These are phyloP conservation scores for Limonius californicus DNA, from an alignment of 1,140 invertebrate species.

Conservation along the genomic window DNA sequence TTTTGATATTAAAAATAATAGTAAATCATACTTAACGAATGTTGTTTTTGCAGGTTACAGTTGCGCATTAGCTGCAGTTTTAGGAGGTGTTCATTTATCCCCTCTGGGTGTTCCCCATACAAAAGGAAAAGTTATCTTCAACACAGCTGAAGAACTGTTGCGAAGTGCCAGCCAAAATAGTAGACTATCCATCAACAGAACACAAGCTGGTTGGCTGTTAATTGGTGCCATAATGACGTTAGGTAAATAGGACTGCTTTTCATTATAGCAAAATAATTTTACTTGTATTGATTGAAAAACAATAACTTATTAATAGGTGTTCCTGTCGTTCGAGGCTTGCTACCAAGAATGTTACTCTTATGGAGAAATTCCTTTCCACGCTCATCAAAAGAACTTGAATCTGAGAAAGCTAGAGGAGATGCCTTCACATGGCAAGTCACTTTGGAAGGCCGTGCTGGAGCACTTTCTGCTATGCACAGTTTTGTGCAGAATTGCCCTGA, in stretches of 20 bases:
- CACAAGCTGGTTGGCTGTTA: conserved; percentile 95
- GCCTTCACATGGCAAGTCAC: conserved; percentile 99
- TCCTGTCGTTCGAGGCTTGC: conserved; percentile 81
- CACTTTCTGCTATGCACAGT: conserved; percentile 91
- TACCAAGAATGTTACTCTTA: conserved; percentile 88
- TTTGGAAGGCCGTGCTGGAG: conserved; percentile 92
- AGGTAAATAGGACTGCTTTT: no score
- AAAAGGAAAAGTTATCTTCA: conserved; percentile 95
- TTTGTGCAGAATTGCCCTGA: conserved; percentile 89
- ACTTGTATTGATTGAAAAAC: no score
- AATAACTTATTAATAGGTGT: conserved; percentile 65
- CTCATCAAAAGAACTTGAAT: conserved; percentile 92
- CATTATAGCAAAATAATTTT: background rate
- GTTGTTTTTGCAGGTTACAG: conserved; percentile 61
- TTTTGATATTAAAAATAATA: no score
- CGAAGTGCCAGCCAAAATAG: conserved; percentile 97
- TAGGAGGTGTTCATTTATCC: conserved; percentile 87
- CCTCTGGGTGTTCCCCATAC: conserved; percentile 95
- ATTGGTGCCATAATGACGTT: conserved; percentile 96
- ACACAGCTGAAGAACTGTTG: conserved; percentile 93
- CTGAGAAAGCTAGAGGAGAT: conserved; percentile 95
- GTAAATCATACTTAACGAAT: no score
- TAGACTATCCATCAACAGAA: conserved; percentile 88
- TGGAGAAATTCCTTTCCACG: conserved; percentile 98
- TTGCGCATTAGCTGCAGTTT: conserved; percentile 84